phyloP scores from a whole-genome alignment of 2,113 vertebrate genomes.

The Triplophysa dalaica region DNA sequence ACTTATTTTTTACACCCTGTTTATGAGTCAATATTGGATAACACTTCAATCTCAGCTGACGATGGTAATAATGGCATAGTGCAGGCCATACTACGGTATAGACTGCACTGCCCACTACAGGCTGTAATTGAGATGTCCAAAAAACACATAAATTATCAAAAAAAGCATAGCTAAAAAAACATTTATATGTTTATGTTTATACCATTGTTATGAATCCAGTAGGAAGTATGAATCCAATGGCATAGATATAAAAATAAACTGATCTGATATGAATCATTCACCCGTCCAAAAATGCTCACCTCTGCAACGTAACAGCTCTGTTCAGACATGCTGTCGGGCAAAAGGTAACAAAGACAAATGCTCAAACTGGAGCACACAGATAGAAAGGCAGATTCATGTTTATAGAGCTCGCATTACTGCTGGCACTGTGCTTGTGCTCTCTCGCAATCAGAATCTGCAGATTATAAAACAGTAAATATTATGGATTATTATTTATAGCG shows the following conservation, averaged over 20 bases:
- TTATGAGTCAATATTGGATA: not conserved
- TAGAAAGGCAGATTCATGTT: conserved; percentile 14
- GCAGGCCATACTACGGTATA: not conserved
- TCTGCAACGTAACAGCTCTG: not conserved
- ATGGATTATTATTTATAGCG: too few relatives aligned
- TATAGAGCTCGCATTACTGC: not conserved
- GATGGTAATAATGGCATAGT: too few relatives aligned
- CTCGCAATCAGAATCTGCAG: not conserved
- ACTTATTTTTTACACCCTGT: not conserved
- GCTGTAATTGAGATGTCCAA: not conserved
- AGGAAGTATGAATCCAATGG: too few relatives aligned
- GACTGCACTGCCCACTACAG: conserved; percentile 53
- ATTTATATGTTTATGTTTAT: too few relatives aligned
- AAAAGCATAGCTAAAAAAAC: not conserved
- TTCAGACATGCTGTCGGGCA: not conserved
- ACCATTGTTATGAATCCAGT: too few relatives aligned
- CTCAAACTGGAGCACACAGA: not conserved
- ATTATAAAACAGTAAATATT: not conserved
- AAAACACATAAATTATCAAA: not conserved
- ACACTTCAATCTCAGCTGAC: too few relatives aligned
- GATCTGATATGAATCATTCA: not conserved
- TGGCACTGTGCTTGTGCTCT: conserved; percentile 1
- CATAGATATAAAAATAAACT: not conserved
- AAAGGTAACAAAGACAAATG: not conserved
- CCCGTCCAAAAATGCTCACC: not conserved